Conservation (phyloP, 2,888 invertebrate genomes). For the Phortica magna region DNA sequence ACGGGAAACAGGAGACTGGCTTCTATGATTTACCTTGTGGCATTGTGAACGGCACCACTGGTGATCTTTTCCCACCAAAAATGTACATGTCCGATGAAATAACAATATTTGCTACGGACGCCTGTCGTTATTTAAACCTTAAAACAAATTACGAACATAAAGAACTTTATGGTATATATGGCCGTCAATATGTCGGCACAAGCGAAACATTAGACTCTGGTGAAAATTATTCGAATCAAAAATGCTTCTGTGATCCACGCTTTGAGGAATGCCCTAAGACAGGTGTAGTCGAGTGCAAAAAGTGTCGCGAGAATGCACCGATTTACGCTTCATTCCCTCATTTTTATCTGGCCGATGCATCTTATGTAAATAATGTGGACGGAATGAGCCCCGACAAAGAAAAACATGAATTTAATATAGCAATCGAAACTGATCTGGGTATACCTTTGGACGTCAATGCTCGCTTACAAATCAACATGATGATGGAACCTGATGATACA, state of each 20-base stretch:
- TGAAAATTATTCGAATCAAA: conserved; percentile 80
- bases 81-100: conserved; percentile 79
- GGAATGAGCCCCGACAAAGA: conserved; percentile 84
- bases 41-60: conserved; percentile 85
- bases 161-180: conserved; percentile 62
- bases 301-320: conserved; percentile 89
- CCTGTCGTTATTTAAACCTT: conserved; percentile 85
- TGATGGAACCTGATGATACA: conserved; percentile 79
- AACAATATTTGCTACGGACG: conserved; percentile 85
- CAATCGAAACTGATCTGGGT: conserved; percentile 87
- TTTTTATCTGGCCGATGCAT: conserved; percentile 86
- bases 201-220: conserved; percentile 86
- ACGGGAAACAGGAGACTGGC: conserved; percentile 80
- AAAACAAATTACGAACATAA: conserved; percentile 59
- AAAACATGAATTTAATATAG: conserved; percentile 83
- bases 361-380: conserved; percentile 81
- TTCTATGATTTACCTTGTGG: conserved; percentile 83
- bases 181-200: conserved; percentile 79
- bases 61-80: conserved; percentile 88
- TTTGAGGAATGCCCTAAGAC: conserved; percentile 79
- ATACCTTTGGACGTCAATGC: conserved; percentile 87
- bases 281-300: conserved; percentile 86
- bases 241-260: conserved; percentile 83
- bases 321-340: conserved; percentile 90
- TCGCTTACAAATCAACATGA: conserved; percentile 87